Base-by-base conservation (phyloP, 2,113 vertebrate species). In the Oncorhynchus masou region DNA sequence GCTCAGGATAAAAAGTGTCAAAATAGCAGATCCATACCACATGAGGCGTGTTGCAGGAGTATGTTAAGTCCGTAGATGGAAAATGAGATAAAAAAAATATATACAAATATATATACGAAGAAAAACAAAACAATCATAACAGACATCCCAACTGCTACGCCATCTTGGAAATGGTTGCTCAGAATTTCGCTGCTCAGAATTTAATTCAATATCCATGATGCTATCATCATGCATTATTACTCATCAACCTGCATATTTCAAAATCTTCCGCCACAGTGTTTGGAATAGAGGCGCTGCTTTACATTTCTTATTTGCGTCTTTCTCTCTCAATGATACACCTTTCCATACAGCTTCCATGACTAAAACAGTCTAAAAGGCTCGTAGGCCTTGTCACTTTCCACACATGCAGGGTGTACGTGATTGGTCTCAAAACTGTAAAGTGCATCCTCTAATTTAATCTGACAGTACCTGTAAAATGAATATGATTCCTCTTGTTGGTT, bases 331-430 rank as follows among this genome's bases (percentile, higher is more conserved):
- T 83, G 45, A 73, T 75, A 84, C 20, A 70, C 64, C 76, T 75
- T 51, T 51, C 49, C 15, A 15, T 16, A 51, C 70, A 70, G 66
- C 79, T 83, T 82, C 85, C 69, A 71, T 65, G 73, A 86, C 85
- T 85, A 80, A 80, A 85, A 73, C 74, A 69, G 75, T 80, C 75
- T 81, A 80, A 88, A 86, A 87, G 84, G 85, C 70, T 73, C 65
- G 81, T 88, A 86, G 86, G 83, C 84, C 72, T 73, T 69, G 81
- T 85, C 83, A 78, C 85, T 85, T 76, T 76, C 77, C 16, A 74
- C 74, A 87, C 81, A 84, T 85, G 81, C 73, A 25, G 77, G 31
- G 54, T 74, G 57, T 68, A 54, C 27, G 27, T n/a, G 8, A 16
- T 24, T 22, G 49, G 65, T 12, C 25, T 25, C 24, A 7, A 7